These are phyloP conservation scores for Gavia stellata DNA, from an alignment of 2,113 vertebrate genomes.

Conservation along the genomic window DNA sequence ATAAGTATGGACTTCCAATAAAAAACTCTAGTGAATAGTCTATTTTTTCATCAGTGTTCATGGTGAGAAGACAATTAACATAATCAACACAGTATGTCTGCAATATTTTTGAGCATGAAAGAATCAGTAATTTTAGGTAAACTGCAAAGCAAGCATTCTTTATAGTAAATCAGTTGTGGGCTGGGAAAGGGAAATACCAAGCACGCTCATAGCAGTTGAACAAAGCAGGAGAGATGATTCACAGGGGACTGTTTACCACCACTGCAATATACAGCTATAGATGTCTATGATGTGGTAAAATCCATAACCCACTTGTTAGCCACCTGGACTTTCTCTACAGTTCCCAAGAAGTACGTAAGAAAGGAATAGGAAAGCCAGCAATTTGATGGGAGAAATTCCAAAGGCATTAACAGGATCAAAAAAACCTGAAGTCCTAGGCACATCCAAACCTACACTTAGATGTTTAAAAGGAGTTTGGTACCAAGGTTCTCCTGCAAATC, in stretches of 20 bases:
- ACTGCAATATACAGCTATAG: neutral
- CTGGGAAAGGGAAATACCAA: neutral
- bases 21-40: neutral
- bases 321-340: neutral
- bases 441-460: neutral
- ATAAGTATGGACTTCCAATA: neutral
- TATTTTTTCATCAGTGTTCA: neutral
- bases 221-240: neutral
- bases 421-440: neutral
- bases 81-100: neutral
- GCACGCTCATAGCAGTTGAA: neutral
- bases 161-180: neutral
- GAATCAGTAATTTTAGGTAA: neutral
- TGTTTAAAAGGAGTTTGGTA: neutral
- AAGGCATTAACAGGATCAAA: neutral
- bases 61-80: neutral
- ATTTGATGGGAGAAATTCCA: neutral
- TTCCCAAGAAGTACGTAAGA: neutral
- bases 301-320: neutral
- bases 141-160: neutral
- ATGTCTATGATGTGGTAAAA: fast-evolving
- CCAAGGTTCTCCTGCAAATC: neutral
- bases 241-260: neutral
- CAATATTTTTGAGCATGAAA: neutral
- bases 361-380: neutral